Evolutionary conservation across 2,113 vertebrate species (phyloP).

Genomic region (Anarrhichthys ocellatus): DNA sequence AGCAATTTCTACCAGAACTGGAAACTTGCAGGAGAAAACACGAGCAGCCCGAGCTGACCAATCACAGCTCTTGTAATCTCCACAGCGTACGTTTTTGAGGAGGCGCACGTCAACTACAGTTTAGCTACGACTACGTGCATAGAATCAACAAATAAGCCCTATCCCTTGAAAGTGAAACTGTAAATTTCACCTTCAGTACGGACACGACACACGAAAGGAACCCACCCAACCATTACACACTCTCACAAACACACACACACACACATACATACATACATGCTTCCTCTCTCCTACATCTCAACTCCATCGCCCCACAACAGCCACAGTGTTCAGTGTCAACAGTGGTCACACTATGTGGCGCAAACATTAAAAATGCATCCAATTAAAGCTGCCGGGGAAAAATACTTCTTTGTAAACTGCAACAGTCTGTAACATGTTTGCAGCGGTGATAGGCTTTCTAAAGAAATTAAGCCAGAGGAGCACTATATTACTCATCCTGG

Average conservation of each 20-base stretch:
- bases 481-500: conserved; percentile 66
- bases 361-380: conserved; percentile 66
- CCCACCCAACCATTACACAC: conserved; percentile 11
- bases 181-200: conserved; percentile 18
- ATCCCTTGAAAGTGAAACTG: background rate
- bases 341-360: conserved; percentile 54
- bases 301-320: conserved; percentile 55
- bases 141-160: background rate
- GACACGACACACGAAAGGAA: conserved; percentile 10
- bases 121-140: background rate
- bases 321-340: conserved; percentile 65
- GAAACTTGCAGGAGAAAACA: background rate
- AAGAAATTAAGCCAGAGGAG: conserved; percentile 67
- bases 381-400: conserved; percentile 64
- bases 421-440: conserved; percentile 69
- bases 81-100: background rate
- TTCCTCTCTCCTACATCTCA: conserved; percentile 34
- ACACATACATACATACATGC: background rate
- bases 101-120: background rate
- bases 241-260: conserved; percentile 11
- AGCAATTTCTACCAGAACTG: background rate
- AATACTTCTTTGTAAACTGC: conserved; percentile 55
- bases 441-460: conserved; percentile 67
- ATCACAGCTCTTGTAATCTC: background rate
- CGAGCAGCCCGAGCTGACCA: background rate